Percentiles rank a stretch among this genome's conserved stretches.
Evolutionary conservation across 2,888 invertebrate genomes (phyloP).

Genomic region (Choreutis nemorana): DNA sequence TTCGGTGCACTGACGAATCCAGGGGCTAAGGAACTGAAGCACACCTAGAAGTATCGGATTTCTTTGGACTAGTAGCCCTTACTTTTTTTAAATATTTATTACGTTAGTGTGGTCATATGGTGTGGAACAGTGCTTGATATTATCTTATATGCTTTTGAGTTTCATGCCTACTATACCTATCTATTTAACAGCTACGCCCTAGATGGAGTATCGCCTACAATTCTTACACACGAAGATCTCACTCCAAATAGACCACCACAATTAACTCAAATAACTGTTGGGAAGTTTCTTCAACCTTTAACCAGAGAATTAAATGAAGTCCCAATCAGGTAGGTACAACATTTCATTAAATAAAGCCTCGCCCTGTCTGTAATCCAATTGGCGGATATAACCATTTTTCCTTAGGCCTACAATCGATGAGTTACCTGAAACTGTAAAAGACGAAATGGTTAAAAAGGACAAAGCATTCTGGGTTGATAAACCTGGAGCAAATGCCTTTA

Average conservation of each 20-base stretch:
- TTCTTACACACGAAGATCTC: slow-evolving; percentile 38
- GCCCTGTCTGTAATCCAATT: no score
- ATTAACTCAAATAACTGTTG: slow-evolving; percentile 54
- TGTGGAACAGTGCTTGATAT: no score
- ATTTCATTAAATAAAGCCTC: no score
- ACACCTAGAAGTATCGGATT: no score
- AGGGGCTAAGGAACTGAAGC: no score
- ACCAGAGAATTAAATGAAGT: slow-evolving; percentile 35
- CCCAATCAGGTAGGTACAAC: slow-evolving; percentile 42
- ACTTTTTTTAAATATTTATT: no score
- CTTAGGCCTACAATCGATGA: slow-evolving; percentile 45
- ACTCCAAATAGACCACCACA: slow-evolving; percentile 46
- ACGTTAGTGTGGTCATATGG: no score
- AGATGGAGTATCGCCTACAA: slow-evolving; percentile 23
- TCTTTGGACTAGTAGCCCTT: no score
- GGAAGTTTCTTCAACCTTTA: slow-evolving; percentile 48
- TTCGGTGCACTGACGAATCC: no score
- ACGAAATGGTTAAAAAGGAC: slow-evolving; percentile 49
- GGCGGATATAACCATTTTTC: no score
- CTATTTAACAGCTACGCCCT: slow-evolving; percentile 28
- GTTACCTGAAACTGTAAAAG: slow-evolving; percentile 44
- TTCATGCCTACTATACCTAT: background rate
- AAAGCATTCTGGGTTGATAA: slow-evolving; percentile 65
- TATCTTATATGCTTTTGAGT: no score
- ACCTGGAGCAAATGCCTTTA: slow-evolving; percentile 61